phyloP scores from a whole-genome alignment of 2,797 vertebrate genomes.

The Graptemys geographica region DNA sequence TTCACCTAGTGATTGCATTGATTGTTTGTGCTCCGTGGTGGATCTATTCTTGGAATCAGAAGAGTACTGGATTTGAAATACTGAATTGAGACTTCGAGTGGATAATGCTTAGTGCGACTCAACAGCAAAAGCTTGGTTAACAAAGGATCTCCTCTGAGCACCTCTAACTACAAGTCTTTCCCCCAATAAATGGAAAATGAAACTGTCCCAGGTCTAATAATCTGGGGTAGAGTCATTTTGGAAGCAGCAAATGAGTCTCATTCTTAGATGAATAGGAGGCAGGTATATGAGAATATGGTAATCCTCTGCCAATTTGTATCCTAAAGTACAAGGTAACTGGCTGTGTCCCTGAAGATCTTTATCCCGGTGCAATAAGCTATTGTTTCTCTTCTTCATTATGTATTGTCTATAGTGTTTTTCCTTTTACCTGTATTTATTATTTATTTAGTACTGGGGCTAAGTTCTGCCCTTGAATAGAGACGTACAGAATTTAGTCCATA shows the following conservation, averaged over 20 bases:
- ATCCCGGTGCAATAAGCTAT: too few species aligned
- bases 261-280: background rate
- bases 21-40: too few species aligned
- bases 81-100: background rate
- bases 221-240: background rate
- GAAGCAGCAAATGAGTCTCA: background rate
- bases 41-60: background rate
- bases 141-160: background rate
- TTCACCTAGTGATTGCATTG: background rate
- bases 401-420: background rate
- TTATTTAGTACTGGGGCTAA: background rate
- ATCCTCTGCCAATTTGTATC: background rate
- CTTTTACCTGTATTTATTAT: background rate
- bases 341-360: too few species aligned
- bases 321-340: too few species aligned
- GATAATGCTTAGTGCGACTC: background rate
- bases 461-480: background rate
- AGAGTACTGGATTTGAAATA: background rate
- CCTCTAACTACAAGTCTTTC: background rate
- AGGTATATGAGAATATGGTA: background rate
- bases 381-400: too few species aligned
- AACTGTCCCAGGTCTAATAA: background rate
- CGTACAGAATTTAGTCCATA: accelerated
- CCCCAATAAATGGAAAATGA: background rate
- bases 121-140: background rate